phyloP scores from a whole-genome alignment of 2,888 invertebrate species.

The Drosophila anceps region DNA sequence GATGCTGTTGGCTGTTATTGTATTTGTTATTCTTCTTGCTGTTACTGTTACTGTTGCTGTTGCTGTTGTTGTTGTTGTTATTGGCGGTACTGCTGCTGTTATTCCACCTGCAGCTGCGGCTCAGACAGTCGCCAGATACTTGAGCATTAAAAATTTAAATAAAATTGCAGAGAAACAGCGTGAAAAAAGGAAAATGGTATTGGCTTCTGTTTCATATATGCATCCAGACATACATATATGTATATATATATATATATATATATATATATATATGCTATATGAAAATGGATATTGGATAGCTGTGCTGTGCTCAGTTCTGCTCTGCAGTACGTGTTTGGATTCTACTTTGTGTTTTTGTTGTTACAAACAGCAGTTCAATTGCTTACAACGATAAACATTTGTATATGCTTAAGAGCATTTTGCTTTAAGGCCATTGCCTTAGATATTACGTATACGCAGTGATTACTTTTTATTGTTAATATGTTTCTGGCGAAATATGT shows the following conservation, averaged over 20 bases:
- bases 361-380: constrained; percentile 50
- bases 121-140: constrained; percentile 70
- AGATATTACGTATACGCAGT: neutral
- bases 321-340: constrained; percentile 17
- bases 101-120: constrained; percentile 72
- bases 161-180: constrained; percentile 63
- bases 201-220: constrained; percentile 1
- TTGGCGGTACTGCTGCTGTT: constrained; percentile 28
- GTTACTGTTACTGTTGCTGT: constrained; percentile 25
- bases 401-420: constrained; percentile 18
- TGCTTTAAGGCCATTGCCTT: constrained; percentile 16
- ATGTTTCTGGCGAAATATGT: neutral
- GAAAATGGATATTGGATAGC: constrained; percentile 41
- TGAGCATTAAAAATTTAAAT: constrained; percentile 75
- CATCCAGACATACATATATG: neutral
- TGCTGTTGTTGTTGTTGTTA: constrained; percentile 24
- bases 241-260: neutral
- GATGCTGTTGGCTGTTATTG: constrained; percentile 20
- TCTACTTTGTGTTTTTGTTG: constrained; percentile 16
- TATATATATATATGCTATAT: constrained; percentile 12
- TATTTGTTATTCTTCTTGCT: constrained; percentile 18
- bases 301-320: constrained; percentile 3
- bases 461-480: constrained; percentile 25
- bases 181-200: constrained; percentile 39
- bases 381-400: constrained; percentile 43